Evolutionary conservation across 1,140 invertebrate genomes (phyloP), one percentile per base, ranked within the genome.

Genomic region (Latrodectus geometricus): DNA sequence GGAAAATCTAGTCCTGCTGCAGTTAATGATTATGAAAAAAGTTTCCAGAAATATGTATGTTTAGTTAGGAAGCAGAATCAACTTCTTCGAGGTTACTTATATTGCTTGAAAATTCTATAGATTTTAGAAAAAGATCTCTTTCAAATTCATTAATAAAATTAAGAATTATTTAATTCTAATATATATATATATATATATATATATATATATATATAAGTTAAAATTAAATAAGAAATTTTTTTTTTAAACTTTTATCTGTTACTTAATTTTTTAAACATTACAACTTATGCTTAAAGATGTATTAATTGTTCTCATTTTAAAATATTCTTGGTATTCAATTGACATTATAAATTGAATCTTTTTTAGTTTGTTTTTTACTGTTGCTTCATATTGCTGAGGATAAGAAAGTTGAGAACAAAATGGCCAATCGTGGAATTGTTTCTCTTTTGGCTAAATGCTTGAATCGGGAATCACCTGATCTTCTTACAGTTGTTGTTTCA

Each of bases 341-440:
- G 35, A 35, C 35, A 35, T 35, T 3, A 35, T 35, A 35, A 35
- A 3, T 35, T 1, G 5, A 3, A 35, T 35, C 35, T 56, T 68
- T 86, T 68, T 21, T 89, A 92, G 93, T 93, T 65, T 92, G 93
- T 15, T 97, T 97, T 91, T 97, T 98, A 91, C 92, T 99, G 88
- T 92, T 99, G 70, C 91, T 99, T 23, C 99, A 99, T 91, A 95
- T 99, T 90, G 96, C 98, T 9, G 97, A 99, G 91, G 98, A 99
- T 92, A 93, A 96, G 17, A 96, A 92, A 77, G 92, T 99, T 11
- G 98, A 99, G 92, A 95, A 97, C 91, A 99, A 99, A 93, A 99
- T 99, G 96, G 94, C 96, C 9, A 97, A 97, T 88, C 96, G 97
- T 90, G 96, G 97, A 88, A 94, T 99, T 88, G 95, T 99, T 4